A percentile compares a stretch with the other conserved stretches of the same genome.
Evolutionary conservation across 2,797 vertebrate genomes (phyloP).

Genomic region (Enteromius viviparus): DNA sequence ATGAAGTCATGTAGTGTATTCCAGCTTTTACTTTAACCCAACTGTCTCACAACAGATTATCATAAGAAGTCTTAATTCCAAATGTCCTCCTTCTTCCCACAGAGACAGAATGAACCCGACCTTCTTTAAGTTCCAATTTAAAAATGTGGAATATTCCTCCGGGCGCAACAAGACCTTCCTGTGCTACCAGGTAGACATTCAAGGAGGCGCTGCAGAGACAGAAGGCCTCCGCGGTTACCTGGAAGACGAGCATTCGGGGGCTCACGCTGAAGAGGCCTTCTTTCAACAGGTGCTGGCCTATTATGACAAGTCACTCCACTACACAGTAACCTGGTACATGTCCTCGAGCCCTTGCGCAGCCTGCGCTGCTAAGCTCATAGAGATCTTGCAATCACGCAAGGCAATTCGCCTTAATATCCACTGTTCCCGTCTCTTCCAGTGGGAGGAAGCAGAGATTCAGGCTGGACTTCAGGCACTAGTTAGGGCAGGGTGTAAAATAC

Average conservation of each 20-base stretch:
- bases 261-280: constrained; percentile 92
- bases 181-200: constrained; percentile 89
- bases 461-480: constrained; percentile 82
- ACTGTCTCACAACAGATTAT: neutral
- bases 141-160: constrained; percentile 97
- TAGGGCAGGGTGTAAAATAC: constrained; percentile 87
- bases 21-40: neutral
- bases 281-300: constrained; percentile 87
- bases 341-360: constrained; percentile 90
- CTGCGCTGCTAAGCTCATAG: constrained; percentile 82
- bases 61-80: neutral
- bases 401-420: constrained; percentile 86
- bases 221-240: constrained; percentile 83
- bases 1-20: neutral
- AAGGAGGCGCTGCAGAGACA: constrained; percentile 76
- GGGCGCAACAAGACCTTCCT: constrained; percentile 97
- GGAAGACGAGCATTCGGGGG: constrained; percentile 90
- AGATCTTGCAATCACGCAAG: constrained; percentile 79
- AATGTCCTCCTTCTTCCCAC: neutral
- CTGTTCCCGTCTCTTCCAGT: constrained; percentile 90
- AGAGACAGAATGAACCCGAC: constrained; percentile 90
- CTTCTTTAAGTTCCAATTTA: constrained; percentile 98
- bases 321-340: constrained; percentile 89
- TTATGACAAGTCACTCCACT: constrained; percentile 76
- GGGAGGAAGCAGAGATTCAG: constrained; percentile 90